Evolutionary conservation across 2,888 invertebrate species (phyloP).

Genomic region (Nemotelus nigrinus): DNA sequence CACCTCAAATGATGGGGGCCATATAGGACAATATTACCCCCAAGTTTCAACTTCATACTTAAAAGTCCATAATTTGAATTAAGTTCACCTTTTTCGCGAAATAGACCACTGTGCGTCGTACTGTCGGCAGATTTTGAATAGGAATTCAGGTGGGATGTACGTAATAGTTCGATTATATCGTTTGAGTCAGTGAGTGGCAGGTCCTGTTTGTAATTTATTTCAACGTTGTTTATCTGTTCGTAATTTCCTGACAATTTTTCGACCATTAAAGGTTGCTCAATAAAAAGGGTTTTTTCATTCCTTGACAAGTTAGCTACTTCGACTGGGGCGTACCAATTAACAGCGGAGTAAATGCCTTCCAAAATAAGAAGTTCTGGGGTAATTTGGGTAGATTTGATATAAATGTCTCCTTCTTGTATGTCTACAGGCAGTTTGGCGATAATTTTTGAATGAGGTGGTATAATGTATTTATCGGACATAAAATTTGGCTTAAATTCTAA

Average conservation of each 20-base stretch:
- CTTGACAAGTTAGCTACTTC: constrained; percentile 9
- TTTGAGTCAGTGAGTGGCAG: constrained; percentile 8
- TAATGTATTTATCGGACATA: constrained; percentile 2
- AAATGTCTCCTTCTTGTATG: constrained; percentile 6
- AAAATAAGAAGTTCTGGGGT: background rate
- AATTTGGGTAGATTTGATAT: constrained; percentile 1
- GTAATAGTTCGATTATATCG: constrained; percentile 1
- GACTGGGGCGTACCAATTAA: constrained; percentile 3
- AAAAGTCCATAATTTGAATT: too few species aligned
- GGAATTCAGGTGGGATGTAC: constrained; percentile 45
- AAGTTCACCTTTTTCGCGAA: too few species aligned
- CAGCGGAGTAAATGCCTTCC: background rate
- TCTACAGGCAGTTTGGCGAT: constrained; percentile 29
- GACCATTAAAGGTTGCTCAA: constrained; percentile 10
- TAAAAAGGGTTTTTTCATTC: background rate
- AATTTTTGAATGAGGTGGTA: constrained; percentile 15
- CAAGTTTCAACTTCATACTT: too few species aligned
- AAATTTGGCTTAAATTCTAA: constrained; percentile 12
- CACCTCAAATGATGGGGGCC: too few species aligned
- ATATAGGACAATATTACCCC: too few species aligned
- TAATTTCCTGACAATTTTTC: constrained; percentile 7
- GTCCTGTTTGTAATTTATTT: constrained; percentile 6
- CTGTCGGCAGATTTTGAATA: constrained; percentile 52
- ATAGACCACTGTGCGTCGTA: too few species aligned
- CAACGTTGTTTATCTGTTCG: constrained; percentile 15